phyloP scores from a whole-genome alignment of 2,888 invertebrate species.

The Tetanocera ferruginea region DNA sequence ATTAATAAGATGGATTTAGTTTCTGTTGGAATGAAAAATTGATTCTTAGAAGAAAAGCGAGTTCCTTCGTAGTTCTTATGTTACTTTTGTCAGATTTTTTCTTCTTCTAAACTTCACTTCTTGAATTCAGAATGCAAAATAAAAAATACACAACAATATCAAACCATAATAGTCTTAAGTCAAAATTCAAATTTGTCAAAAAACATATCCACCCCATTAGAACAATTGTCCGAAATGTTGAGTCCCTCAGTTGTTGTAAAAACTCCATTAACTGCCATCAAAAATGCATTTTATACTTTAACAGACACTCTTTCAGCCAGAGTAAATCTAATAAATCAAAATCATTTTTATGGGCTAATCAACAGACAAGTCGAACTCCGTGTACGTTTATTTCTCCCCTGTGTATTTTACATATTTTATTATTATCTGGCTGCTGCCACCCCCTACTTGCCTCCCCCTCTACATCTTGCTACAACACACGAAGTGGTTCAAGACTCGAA shows the following conservation, averaged over 20 bases:
- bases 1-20: too few species aligned
- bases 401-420: not conserved
- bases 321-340: slow-evolving; percentile 62
- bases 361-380: slow-evolving; percentile 45
- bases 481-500: not conserved
- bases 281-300: slow-evolving; percentile 59
- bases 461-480: not conserved
- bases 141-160: too few species aligned
- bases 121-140: too few species aligned
- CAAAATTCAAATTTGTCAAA: not conserved
- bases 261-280: slow-evolving; percentile 64
- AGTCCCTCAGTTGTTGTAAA: slow-evolving; percentile 55
- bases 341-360: slow-evolving; percentile 58
- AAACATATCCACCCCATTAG: not conserved
- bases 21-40: too few species aligned
- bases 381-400: not conserved
- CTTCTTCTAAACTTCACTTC: too few species aligned
- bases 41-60: too few species aligned
- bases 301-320: slow-evolving; percentile 41
- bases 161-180: not conserved
- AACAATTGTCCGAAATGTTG: not conserved
- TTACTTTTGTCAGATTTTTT: too few species aligned
- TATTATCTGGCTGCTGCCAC: not conserved
- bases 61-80: too few species aligned
- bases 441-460: not conserved